Evolutionary conservation across 2,888 invertebrate species (phyloP), one percentile per base, ranked within the genome.

Genomic region (Hydriomena furcata): DNA sequence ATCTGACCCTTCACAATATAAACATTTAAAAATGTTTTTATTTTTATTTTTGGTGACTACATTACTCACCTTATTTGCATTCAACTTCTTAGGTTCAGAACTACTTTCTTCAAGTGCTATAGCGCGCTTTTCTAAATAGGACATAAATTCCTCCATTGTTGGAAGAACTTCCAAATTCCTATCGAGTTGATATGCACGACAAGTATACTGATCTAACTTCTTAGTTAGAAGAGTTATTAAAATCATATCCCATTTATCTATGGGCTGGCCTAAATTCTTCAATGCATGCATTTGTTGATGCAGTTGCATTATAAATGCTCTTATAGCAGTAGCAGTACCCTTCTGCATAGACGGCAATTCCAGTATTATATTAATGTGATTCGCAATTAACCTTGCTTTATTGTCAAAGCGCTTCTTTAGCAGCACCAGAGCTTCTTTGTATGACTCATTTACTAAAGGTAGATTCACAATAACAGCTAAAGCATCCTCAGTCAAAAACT

Each of bases 251-350:
- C 44, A 44, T 7, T 20, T 28, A 28, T 44, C 13, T 12, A 44
- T 36, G 7, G 44, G 44, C 28, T 44, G 20, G 28, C 12, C 17
- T n/a, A 44, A 30, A 6, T 42, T 54, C 38, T 46, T 54, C 17
- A 54, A 30, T 0, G 54, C 49, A 38, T 49, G 38, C 10, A 54
- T 23, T 24, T 54, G 54, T 43, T 54, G 58, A n/a, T 52, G 30
- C 5, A 54, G 28, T 20, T 50, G n/a, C 1, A 54, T 54, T 7
- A 52, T 11, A 41, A 58, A 58, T n/a, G 47, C 7, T 37, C 60
- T 45, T 45, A 59, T 50, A 23, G 50, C 30, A 20, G 47, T 35
- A 12, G 63, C 55, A 13, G 56, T 58, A 2, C 58, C 58, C 31
- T 58, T 60, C 12, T 57, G 54, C 40, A 34, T 34, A 1, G 32